Conservation (phyloP, 2,797 vertebrate species). For the Spinibarbus caldwelli region DNA sequence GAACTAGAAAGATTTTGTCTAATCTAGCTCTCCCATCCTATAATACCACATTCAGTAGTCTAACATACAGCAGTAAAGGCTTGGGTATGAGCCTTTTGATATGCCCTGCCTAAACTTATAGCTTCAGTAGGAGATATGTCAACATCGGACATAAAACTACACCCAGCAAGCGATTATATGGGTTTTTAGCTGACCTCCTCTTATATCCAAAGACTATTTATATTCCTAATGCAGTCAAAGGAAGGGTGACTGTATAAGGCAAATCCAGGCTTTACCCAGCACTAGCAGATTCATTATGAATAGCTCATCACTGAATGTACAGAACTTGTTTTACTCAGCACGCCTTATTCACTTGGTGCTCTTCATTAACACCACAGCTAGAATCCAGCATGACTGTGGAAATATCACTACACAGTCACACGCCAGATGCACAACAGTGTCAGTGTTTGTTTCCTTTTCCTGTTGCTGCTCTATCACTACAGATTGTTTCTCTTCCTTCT, state of each 20-base stretch:
- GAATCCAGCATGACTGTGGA: conserved; percentile 21
- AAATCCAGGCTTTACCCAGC: background rate
- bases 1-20: background rate
- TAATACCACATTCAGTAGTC: background rate
- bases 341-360: conserved; percentile 24
- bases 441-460: conserved; percentile 15
- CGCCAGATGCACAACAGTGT: conserved; percentile 27
- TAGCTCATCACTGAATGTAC: background rate
- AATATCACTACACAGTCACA: conserved; percentile 16
- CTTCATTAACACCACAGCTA: conserved; percentile 41
- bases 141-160: background rate
- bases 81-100: background rate
- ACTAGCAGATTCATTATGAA: background rate
- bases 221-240: background rate
- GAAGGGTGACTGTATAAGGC: background rate
- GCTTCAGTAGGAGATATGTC: background rate
- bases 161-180: background rate
- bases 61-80: background rate
- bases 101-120: background rate
- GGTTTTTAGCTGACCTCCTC: background rate
- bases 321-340: conserved; percentile 22
- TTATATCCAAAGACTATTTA: background rate
- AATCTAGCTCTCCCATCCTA: background rate
- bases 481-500: conserved; percentile 6
- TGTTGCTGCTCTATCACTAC: conserved; percentile 5